Conservation (phyloP, 2,797 vertebrate genomes). For the Liparis tanakae region DNA sequence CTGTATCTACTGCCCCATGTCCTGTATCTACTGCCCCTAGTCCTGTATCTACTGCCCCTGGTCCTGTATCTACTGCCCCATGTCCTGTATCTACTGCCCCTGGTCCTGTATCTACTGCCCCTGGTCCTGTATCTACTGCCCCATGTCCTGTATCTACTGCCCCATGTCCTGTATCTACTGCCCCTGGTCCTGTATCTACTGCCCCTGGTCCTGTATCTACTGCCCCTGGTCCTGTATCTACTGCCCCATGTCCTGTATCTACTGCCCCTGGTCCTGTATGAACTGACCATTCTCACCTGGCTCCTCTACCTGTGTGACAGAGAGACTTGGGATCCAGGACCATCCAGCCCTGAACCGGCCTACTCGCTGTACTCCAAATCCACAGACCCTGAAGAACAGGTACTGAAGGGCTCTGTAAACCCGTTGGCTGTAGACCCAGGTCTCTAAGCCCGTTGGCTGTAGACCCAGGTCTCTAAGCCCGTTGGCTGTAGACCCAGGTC, state of each 20-base stretch:
- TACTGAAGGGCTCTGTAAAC: constrained; percentile 50
- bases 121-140: background rate
- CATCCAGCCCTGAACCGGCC: constrained; percentile 69
- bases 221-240: background rate
- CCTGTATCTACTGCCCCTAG: background rate
- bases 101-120: background rate
- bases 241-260: background rate
- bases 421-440: too few relatives aligned
- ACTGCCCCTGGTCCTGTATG: background rate
- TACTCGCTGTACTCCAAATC: constrained; percentile 86
- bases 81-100: background rate
- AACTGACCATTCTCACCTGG: background rate
- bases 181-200: background rate
- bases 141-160: too few relatives aligned
- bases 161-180: background rate
- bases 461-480: too few relatives aligned
- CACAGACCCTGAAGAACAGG: constrained; percentile 89
- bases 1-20: background rate
- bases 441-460: too few relatives aligned
- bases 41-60: background rate
- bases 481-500: too few relatives aligned
- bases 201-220: background rate
- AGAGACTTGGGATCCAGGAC: constrained; percentile 50
- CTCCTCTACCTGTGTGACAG: constrained; percentile 13
- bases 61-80: background rate